Evolutionary conservation across 2,888 invertebrate genomes (phyloP).

Genomic region (Resseliella maxima): DNA sequence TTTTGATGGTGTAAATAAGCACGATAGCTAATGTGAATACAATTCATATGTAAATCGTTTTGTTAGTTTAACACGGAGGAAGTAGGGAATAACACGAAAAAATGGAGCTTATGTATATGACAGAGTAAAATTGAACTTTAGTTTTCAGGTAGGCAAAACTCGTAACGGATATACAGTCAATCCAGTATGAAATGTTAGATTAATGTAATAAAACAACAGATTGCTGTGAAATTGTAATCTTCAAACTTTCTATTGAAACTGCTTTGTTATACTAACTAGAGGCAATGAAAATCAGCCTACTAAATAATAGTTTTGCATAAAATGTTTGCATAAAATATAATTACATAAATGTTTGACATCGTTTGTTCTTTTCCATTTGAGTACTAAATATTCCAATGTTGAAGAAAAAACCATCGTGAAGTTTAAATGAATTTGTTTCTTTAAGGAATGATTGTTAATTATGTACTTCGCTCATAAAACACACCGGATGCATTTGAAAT

Average conservation of each 20-base stretch:
- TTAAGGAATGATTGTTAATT: too few relatives aligned
- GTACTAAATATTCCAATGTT: too few relatives aligned
- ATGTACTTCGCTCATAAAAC: not conserved
- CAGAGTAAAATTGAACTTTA: not conserved
- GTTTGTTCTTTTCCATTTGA: too few relatives aligned
- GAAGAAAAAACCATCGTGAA: too few relatives aligned
- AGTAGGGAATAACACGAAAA: too few relatives aligned
- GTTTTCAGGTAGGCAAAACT: not conserved
- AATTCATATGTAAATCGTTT: conserved; percentile 41
- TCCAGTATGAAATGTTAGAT: not conserved
- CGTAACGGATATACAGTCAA: not conserved
- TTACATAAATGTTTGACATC: not conserved
- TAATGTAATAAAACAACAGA: not conserved
- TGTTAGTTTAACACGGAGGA: not conserved
- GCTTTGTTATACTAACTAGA: not conserved
- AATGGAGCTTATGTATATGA: not conserved
- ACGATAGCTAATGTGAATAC: not conserved
- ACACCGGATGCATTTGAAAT: conserved; percentile 28
- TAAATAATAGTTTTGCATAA: conserved; percentile 17
- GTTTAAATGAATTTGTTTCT: too few relatives aligned
- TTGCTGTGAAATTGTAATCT: too few relatives aligned
- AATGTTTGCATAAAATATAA: not conserved
- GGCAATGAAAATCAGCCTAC: not conserved
- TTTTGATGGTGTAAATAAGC: conserved; percentile 37
- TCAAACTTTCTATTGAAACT: conserved; percentile 30